A percentile compares a stretch with the other conserved stretches of the same genome.
Evolutionary conservation across 2,797 vertebrate species (phyloP).

Genomic region (Fratercula arctica): DNA sequence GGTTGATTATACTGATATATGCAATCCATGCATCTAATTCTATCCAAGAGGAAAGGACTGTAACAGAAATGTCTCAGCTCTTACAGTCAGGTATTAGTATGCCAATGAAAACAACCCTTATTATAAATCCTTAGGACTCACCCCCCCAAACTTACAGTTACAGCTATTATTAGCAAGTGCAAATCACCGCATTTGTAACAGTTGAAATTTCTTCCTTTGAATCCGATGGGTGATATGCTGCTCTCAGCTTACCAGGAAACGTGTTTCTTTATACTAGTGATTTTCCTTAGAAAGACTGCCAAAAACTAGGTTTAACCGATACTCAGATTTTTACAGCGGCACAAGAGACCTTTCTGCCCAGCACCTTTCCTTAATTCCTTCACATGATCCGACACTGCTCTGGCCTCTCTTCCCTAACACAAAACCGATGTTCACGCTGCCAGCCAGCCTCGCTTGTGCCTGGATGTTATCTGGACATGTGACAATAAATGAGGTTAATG

Average conservation of each 20-base stretch:
- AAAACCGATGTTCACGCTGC: accelerated
- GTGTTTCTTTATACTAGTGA: background rate
- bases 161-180: slow-evolving; percentile 9
- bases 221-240: background rate
- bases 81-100: background rate
- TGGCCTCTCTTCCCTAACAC: background rate
- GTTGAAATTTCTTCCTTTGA: background rate
- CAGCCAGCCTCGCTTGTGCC: background rate
- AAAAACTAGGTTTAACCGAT: background rate
- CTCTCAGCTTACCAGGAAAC: slow-evolving; percentile 7
- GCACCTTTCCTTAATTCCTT: background rate
- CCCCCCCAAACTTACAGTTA: background rate
- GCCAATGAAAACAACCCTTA: slow-evolving; percentile 19
- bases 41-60: background rate
- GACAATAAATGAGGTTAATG: background rate
- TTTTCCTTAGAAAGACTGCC: background rate
- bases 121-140: background rate
- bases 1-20: slow-evolving; percentile 22
- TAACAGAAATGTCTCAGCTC: background rate
- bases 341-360: background rate
- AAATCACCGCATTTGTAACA: slow-evolving; percentile 26
- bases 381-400: background rate
- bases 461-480: background rate
- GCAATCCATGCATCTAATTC: slow-evolving; percentile 1
- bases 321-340: background rate